These are phyloP conservation scores for Cremastinae sp. DNA, from an alignment of 2,888 invertebrate genomes.

Conservation along the genomic window DNA sequence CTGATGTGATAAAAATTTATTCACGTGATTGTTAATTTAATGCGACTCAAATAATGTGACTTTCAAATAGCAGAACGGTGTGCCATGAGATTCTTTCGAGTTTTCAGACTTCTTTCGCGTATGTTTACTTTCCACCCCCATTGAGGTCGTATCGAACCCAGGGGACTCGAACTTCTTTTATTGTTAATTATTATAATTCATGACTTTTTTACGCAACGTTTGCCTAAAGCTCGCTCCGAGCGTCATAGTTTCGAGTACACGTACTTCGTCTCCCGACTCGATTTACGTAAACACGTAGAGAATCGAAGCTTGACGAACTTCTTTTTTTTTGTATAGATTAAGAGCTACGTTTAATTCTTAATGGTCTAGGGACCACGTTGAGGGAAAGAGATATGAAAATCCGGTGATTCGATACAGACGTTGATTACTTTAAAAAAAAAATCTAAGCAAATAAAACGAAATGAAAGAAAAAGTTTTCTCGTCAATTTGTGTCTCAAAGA, in stretches of 20 bases:
- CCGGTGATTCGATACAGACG: slow-evolving; percentile 69
- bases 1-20: no score
- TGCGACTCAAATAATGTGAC: no score
- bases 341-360: slow-evolving; percentile 61
- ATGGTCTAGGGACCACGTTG: slow-evolving; percentile 56
- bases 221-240: slow-evolving; percentile 32
- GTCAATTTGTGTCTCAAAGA: slow-evolving; percentile 68
- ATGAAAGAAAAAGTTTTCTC: slow-evolving; percentile 55
- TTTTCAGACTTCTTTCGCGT: no score
- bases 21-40: no score
- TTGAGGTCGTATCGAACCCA: background rate
- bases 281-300: background rate
- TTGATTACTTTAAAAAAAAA: slow-evolving; percentile 64
- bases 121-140: no score
- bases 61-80: no score
- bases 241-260: background rate
- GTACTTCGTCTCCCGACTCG: background rate
- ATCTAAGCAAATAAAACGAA: slow-evolving; percentile 45
- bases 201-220: slow-evolving; percentile 20
- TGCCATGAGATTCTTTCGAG: no score
- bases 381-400: slow-evolving; percentile 33
- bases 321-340: slow-evolving; percentile 13
- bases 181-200: slow-evolving; percentile 23
- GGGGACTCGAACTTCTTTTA: background rate
- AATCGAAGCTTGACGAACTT: slow-evolving; percentile 26